phyloP scores from a whole-genome alignment of 30 jellyfish, hydroid and myxozoan genomes.

The Chironex yamaguchii region DNA sequence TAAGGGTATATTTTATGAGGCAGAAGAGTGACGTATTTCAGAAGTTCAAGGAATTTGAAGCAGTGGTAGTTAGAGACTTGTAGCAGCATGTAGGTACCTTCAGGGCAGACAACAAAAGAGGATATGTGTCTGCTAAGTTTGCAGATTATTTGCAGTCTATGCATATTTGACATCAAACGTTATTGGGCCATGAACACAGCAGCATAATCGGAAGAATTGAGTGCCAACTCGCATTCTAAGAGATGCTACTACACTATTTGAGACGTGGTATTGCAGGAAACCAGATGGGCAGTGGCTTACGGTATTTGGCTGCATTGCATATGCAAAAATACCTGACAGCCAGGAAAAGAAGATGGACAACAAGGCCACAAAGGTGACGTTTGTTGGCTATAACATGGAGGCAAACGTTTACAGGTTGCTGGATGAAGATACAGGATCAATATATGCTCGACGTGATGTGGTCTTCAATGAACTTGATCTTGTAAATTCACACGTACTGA shows the following conservation, averaged over 20 bases:
- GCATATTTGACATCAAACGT: no score
- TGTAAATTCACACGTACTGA: no score
- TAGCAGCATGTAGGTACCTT: no score
- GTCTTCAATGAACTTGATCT: background rate
- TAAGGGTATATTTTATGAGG: conserved; percentile 38
- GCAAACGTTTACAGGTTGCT: background rate
- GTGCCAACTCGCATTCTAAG: no score
- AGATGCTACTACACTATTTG: no score
- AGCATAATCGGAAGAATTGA: no score
- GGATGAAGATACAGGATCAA: background rate
- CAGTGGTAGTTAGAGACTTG: conserved; percentile 49
- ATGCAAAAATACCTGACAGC: background rate
- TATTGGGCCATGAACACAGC: no score
- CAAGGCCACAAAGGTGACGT: background rate
- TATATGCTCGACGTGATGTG: background rate
- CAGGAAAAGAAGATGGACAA: background rate
- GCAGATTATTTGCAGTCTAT: no score
- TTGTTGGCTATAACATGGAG: background rate
- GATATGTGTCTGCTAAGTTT: no score
- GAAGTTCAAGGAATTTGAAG: conserved; percentile 50
- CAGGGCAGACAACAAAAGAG: no score
- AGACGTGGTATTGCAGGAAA: background rate
- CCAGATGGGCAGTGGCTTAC: background rate
- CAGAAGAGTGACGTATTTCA: conserved; percentile 51
- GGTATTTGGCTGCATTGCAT: background rate